phyloP scores from a whole-genome alignment of 92 coral and sea anemone genomes.

The Paragorgia papillata region DNA sequence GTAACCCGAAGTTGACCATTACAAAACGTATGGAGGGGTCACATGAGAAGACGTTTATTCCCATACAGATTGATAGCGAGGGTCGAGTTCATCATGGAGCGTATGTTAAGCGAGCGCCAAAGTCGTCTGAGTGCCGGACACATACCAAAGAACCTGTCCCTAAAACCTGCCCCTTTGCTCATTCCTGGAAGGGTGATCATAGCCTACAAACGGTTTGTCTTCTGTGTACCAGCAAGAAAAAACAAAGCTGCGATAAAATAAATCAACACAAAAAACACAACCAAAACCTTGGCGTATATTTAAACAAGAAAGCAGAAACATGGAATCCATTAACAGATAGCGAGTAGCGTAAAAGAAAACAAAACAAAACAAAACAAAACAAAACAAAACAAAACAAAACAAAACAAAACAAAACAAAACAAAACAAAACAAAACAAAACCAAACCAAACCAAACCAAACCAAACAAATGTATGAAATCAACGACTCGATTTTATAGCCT shows the following conservation, averaged over 20 bases:
- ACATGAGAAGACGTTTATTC: constrained; percentile 5
- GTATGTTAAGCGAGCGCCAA: constrained; percentile 37
- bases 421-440: no score
- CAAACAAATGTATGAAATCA: no score
- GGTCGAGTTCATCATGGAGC: constrained; percentile 68
- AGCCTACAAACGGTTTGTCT: constrained; percentile 53
- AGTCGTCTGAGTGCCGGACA: constrained; percentile 49
- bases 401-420: no score
- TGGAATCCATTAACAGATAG: no score
- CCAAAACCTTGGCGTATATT: constrained; percentile 52
- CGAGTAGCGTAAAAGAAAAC: no score
- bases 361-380: no score
- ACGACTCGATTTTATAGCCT: no score
- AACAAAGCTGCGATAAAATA: constrained; percentile 1
- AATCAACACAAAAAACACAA: constrained; percentile 18
- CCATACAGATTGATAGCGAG: constrained; percentile 6
- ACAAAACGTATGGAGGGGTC: not conserved
- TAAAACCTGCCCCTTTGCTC: constrained; percentile 46
- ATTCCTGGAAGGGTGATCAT: constrained; percentile 58
- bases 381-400: no score
- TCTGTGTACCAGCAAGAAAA: constrained; percentile 16
- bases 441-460: no score
- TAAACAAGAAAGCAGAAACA: constrained; percentile 8
- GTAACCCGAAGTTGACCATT: not conserved
- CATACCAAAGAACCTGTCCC: constrained; percentile 19